These are phyloP conservation scores for Vicugna pacos DNA, from an alignment of 2,113 vertebrate genomes.

Conservation along the genomic window DNA sequence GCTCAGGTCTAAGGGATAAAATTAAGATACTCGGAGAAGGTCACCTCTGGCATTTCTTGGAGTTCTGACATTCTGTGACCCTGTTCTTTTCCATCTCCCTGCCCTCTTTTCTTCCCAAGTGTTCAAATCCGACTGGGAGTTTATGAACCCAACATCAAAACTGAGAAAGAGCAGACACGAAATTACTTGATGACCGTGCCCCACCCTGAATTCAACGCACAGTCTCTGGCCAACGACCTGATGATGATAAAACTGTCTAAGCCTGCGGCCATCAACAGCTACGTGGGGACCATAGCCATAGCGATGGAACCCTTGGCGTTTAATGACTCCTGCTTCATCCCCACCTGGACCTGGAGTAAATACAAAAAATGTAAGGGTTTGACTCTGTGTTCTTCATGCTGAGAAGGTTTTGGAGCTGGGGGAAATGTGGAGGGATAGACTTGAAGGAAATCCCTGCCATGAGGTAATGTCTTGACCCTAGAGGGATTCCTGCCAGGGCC, in stretches of 20 bases:
- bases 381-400: background rate
- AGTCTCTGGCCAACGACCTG: slow-evolving; percentile 88
- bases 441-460: background rate
- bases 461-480: background rate
- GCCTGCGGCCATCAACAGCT: slow-evolving; percentile 70
- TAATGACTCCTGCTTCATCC: slow-evolving; percentile 77
- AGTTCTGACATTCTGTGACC: background rate
- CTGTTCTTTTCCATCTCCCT: background rate
- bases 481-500: background rate
- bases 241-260: slow-evolving; percentile 91
- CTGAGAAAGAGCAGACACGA: slow-evolving; percentile 46
- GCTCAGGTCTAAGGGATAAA: slow-evolving; percentile 3
- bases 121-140: slow-evolving; percentile 66
- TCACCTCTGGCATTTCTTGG: background rate
- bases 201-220: slow-evolving; percentile 75
- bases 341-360: slow-evolving; percentile 76
- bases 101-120: background rate
- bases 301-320: background rate
- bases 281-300: slow-evolving; percentile 74
- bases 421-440: background rate
- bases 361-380: slow-evolving; percentile 62
- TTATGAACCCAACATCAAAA: slow-evolving; percentile 58
- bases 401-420: background rate
- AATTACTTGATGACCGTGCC: slow-evolving; percentile 44
- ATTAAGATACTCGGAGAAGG: background rate